Conservation (phyloP, 2,113 vertebrate species). For the Suricata suricatta region DNA sequence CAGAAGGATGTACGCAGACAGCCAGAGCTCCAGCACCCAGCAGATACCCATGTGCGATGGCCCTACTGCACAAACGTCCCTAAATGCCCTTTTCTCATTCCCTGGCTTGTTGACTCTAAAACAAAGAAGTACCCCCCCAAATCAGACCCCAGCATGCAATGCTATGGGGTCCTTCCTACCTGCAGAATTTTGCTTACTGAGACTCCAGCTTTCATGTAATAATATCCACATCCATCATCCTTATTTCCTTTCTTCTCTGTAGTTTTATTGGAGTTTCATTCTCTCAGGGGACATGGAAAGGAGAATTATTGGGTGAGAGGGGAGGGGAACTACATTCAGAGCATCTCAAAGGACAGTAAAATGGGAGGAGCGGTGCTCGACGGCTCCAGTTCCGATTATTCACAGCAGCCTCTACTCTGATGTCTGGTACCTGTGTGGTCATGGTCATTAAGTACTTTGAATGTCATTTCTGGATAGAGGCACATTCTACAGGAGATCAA, state of each 20-base stretch:
- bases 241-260: slow-evolving; percentile 38
- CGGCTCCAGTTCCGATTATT: neutral
- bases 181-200: neutral
- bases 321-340: neutral
- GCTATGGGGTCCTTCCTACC: neutral
- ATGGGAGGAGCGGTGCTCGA: neutral
- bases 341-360: neutral
- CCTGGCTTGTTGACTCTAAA: neutral
- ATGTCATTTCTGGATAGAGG: slow-evolving; percentile 16
- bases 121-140: neutral
- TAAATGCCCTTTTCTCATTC: neutral
- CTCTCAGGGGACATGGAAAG: neutral
- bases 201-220: neutral
- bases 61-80: neutral
- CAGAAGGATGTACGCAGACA: neutral
- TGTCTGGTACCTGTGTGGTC: slow-evolving; percentile 25
- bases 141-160: slow-evolving; percentile 30
- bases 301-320: neutral
- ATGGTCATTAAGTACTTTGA: slow-evolving; percentile 41
- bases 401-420: neutral
- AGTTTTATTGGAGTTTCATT: slow-evolving; percentile 51
- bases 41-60: neutral
- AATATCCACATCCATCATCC: neutral
- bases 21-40: neutral
- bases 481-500: neutral